Conservation (phyloP, 2,888 invertebrate genomes). For the Morpho achilles region DNA sequence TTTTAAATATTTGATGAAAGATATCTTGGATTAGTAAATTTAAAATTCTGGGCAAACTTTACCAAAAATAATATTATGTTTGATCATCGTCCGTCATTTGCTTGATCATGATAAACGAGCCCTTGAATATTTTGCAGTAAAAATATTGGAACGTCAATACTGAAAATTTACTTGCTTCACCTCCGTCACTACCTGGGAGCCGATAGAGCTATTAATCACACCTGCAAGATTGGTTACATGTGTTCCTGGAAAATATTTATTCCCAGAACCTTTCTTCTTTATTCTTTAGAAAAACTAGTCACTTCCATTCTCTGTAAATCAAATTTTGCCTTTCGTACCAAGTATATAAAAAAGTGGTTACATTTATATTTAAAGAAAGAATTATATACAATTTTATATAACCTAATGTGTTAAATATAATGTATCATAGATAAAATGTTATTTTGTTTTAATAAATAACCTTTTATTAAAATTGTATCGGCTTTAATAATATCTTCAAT, state of each 20-base stretch:
- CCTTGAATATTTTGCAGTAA: constrained; percentile 42
- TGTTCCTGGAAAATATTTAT: constrained; percentile 21
- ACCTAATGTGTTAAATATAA: not conserved
- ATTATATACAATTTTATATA: not conserved
- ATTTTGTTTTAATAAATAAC: no score
- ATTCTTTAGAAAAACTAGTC: not conserved
- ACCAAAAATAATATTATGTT: constrained; percentile 11
- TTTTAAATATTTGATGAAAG: not conserved
- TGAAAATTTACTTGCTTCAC: constrained; percentile 44
- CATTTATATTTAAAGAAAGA: not conserved
- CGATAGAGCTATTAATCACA: constrained; percentile 59
- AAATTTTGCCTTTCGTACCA: not conserved
- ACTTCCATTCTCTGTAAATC: no score
- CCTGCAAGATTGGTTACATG: constrained; percentile 42
- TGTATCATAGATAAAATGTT: no score
- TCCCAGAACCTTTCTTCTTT: not conserved
- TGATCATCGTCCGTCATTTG: constrained; percentile 7
- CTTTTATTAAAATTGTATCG: no score
- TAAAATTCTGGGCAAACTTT: not conserved
- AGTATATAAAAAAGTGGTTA: not conserved
- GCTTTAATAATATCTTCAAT: no score
- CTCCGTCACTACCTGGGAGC: constrained; percentile 59
- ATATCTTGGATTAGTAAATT: not conserved
- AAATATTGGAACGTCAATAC: constrained; percentile 50
- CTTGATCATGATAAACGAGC: constrained; percentile 21